A percentile compares a stretch with the other conserved stretches of the same genome.
Conservation (phyloP, 1,140 invertebrate species). For the Drosophila subpulchrella region DNA sequence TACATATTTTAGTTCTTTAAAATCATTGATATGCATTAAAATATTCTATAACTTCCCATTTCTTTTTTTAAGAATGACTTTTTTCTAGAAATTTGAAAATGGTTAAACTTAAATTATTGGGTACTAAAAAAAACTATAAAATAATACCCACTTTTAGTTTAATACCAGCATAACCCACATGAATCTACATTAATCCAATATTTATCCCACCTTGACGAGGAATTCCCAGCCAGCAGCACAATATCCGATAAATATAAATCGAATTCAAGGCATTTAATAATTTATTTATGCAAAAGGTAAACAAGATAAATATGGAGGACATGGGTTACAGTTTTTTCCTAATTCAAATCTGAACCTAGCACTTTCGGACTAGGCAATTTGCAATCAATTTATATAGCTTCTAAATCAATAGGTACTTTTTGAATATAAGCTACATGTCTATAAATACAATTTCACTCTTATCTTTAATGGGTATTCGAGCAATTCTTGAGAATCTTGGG, state of each 20-base stretch:
- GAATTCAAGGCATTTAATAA: not conserved
- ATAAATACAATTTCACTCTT: conserved; percentile 30
- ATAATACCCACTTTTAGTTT: too few species aligned
- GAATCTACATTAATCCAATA: too few species aligned
- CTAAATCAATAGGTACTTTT: conserved; percentile 2
- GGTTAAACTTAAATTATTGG: too few species aligned
- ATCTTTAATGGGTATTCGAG: conserved; percentile 19
- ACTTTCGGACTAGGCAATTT: not conserved
- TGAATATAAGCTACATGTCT: conserved; percentile 2
- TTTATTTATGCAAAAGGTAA: not conserved
- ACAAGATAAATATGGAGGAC: conserved; percentile 23
- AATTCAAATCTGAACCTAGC: conserved; percentile 4
- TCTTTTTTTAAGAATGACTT: too few species aligned
- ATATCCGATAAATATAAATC: not conserved
- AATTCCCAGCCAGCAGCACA: too few species aligned
- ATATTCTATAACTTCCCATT: too few species aligned
- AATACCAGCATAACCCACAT: too few species aligned
- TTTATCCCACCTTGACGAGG: too few species aligned
- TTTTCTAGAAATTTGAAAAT: too few species aligned
- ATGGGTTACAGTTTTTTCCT: conserved; percentile 14
- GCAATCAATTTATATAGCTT: conserved; percentile 3
- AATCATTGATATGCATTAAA: too few species aligned
- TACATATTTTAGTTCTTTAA: too few species aligned
- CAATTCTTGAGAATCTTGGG: conserved; percentile 39
- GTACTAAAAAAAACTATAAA: too few species aligned